Evolutionary conservation across 64 coral and sea anemone species (phyloP).

Genomic region (Stichodactyla mertensii): DNA sequence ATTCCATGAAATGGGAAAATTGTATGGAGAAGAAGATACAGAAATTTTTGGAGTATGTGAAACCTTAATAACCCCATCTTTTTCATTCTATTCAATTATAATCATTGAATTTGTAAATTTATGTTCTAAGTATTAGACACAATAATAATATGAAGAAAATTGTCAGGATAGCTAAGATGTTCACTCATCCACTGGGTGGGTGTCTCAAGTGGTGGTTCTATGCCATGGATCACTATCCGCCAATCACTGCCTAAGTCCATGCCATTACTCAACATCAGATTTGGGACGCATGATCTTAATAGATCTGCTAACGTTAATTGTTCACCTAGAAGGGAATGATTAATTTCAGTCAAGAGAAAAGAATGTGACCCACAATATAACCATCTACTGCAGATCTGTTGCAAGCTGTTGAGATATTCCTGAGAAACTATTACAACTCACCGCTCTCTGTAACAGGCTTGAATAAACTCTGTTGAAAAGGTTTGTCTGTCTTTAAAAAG

Average conservation of each 20-base stretch:
- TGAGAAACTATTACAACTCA: neutral
- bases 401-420: no score
- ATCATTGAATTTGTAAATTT: no score
- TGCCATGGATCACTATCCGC: slow-evolving; percentile 85
- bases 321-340: slow-evolving; percentile 41
- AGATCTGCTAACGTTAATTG: slow-evolving; percentile 62
- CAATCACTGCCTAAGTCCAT: slow-evolving; percentile 58
- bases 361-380: no score
- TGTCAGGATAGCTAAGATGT: slow-evolving; percentile 98
- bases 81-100: no score
- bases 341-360: no score
- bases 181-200: slow-evolving; percentile 96
- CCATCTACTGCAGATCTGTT: no score
- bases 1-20: no score
- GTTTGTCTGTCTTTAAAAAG: slow-evolving; percentile 62
- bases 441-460: slow-evolving; percentile 72
- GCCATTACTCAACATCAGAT: slow-evolving; percentile 46
- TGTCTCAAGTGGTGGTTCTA: slow-evolving; percentile 88
- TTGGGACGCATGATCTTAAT: slow-evolving; percentile 62
- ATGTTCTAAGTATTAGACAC: slow-evolving; percentile 10
- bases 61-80: no score
- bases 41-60: no score
- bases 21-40: no score
- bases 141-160: slow-evolving; percentile 90
- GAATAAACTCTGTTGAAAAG: slow-evolving; percentile 75